These are phyloP conservation scores for Alligator mississippiensis DNA, from an alignment of 2,113 vertebrate genomes.

Conservation along the genomic window DNA sequence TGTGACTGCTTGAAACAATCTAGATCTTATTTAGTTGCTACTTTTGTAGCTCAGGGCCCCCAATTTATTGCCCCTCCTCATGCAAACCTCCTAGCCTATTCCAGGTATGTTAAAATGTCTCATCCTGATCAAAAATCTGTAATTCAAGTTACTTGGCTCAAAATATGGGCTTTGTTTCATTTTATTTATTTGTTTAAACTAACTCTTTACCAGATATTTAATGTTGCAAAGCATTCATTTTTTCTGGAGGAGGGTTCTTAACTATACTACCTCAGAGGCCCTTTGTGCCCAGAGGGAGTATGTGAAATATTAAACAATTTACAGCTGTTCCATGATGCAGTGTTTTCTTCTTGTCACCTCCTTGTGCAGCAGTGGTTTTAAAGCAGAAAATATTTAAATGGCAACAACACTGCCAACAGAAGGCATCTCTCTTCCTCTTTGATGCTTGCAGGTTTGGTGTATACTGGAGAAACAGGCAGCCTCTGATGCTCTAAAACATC, in stretches of 20 bases:
- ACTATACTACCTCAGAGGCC: neutral
- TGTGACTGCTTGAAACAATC: neutral
- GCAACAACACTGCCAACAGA: neutral
- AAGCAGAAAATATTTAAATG: neutral
- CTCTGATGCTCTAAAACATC: neutral
- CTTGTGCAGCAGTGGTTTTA: neutral
- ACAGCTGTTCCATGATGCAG: neutral
- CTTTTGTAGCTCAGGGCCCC: neutral
- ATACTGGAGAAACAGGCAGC: neutral
- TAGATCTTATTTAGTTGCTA: neutral
- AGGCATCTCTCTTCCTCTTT: neutral
- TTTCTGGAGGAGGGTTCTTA: neutral
- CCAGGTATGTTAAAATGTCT: neutral
- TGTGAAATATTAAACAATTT: slow-evolving; percentile 23
- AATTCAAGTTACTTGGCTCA: neutral
- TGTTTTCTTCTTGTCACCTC: neutral
- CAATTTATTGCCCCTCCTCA: neutral
- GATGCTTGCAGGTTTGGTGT: slow-evolving; percentile 15
- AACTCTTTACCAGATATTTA: neutral
- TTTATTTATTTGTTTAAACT: neutral
- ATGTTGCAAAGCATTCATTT: neutral
- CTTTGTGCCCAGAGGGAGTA: neutral
- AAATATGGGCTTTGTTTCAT: neutral
- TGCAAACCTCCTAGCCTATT: neutral
- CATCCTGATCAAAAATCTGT: neutral